Evolutionary conservation across 2,888 invertebrate genomes (phyloP), one percentile per base, ranked within the genome.

Genomic region (Melanostoma scalare): DNA sequence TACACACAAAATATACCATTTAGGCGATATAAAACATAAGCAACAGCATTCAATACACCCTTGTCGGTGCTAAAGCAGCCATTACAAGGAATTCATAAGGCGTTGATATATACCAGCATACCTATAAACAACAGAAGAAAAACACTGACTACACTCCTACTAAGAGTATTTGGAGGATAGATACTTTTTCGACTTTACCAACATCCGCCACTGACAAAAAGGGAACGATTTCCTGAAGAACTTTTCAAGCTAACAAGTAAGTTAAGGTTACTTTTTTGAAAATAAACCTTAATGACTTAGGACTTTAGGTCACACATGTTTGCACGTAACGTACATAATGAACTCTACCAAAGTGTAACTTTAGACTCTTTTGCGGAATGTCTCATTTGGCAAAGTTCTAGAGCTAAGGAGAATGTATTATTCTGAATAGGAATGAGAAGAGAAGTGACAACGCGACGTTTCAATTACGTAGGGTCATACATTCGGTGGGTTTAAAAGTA

Each of bases 11-110:
- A 56, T 50, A 40, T 71, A 42, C 46, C 76, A 71, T 77, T 48
- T 48, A 36, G 10, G 61, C 56, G 71, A 77, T 63, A 77, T 77
- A 71, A 77, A 77, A 63, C 76, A 71, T 77, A 69, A 77, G 63
- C 69, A 71, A 77, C 71, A 71, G 76, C 63, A 56, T 58, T 71
- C 76, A 69, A 69, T 61, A 76, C 46, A 69, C 55, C 60, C 76
- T 60, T 10, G 53, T 76, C 33, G 53, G 55, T 35, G 53, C 55
- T 69, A 58, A 53, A 53, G 53, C 38, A 35, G 44, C 67, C 50
- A 61, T 76, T 61, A 53, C 40, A 20, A 61, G 61, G 40, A 38
- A 68, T 69, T 76, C 50, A n/a, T 50, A 50, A 38, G 48, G 30
- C 48, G 36, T 63, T 31, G 38, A 50, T 50, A 63, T 31, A 40